Evolutionary conservation across 2,888 invertebrate genomes (phyloP).

Genomic region (Drosophila pseudotakahashii): DNA sequence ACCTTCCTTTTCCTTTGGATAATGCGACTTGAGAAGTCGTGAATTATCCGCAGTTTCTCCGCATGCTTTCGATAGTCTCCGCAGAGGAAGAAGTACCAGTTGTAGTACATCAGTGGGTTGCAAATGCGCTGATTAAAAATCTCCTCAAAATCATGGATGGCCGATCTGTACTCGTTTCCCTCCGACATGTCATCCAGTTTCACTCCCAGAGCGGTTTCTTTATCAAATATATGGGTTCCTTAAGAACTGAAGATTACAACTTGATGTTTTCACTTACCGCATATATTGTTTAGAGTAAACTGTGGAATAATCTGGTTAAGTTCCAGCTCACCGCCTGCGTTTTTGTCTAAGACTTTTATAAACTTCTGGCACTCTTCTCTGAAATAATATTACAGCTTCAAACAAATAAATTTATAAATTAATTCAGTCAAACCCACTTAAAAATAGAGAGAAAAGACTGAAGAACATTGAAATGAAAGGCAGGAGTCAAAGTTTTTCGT

Average conservation of each 20-base stretch:
- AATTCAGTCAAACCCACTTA: slow-evolving; percentile 65
- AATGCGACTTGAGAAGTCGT: slow-evolving; percentile 84
- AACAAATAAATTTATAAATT: background rate
- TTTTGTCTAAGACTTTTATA: slow-evolving; percentile 70
- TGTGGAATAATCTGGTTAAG: slow-evolving; percentile 86
- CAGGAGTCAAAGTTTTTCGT: slow-evolving; percentile 88
- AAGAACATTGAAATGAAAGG: slow-evolving; percentile 88
- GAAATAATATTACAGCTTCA: fast-evolving
- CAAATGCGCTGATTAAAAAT: slow-evolving; percentile 83
- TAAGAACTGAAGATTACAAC: background rate
- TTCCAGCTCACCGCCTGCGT: slow-evolving; percentile 77
- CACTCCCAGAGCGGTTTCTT: slow-evolving; percentile 89
- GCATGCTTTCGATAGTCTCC: slow-evolving; percentile 85
- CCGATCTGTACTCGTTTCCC: slow-evolving; percentile 86
- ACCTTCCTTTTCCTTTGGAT: slow-evolving; percentile 83
- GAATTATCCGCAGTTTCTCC: slow-evolving; percentile 81
- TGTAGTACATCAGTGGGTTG: slow-evolving; percentile 86
- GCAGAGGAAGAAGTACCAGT: slow-evolving; percentile 86
- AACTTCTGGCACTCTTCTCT: slow-evolving; percentile 84
- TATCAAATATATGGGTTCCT: background rate
- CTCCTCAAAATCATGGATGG: slow-evolving; percentile 85
- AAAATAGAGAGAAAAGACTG: slow-evolving; percentile 83
- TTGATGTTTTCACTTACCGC: slow-evolving; percentile 85
- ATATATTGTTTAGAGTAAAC: slow-evolving; percentile 88
- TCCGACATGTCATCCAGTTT: slow-evolving; percentile 85